A percentile compares a stretch with the other conserved stretches of the same genome.
phyloP scores from a whole-genome alignment of 2,113 vertebrate genomes.

The Actenoides hombroni region DNA sequence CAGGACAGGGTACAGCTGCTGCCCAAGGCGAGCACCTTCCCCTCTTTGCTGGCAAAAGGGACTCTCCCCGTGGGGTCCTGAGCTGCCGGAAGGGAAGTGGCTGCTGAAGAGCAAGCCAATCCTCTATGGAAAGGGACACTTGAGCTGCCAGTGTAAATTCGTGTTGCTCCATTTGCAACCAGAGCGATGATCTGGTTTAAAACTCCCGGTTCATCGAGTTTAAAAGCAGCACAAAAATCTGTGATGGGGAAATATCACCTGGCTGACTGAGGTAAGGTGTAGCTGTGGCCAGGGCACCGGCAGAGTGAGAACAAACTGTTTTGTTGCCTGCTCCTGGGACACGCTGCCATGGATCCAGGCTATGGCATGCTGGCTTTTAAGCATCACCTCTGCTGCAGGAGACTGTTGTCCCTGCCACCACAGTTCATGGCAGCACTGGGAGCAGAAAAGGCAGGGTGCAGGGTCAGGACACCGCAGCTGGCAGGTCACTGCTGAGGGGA shows the following conservation, averaged over 20 bases:
- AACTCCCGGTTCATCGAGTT: background rate
- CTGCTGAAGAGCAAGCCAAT: background rate
- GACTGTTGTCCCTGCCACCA: background rate
- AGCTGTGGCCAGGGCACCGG: background rate
- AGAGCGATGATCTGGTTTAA: accelerated
- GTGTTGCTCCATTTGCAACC: background rate
- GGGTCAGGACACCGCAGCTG: background rate
- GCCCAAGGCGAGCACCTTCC: background rate
- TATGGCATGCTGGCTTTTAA: background rate
- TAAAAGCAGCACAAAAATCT: background rate
- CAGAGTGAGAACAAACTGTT: background rate
- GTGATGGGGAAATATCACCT: background rate
- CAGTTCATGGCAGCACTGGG: accelerated
- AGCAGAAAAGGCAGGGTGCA: background rate
- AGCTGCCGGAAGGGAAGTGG: background rate
- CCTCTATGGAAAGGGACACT: background rate
- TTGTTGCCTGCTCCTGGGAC: background rate
- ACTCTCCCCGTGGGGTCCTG: background rate
- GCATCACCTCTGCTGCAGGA: background rate
- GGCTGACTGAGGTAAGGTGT: background rate
- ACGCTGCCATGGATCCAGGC: accelerated
- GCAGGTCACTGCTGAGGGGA: background rate
- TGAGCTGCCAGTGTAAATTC: background rate
- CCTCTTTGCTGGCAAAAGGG: background rate
- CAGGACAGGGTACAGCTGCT: background rate